Evolutionary conservation across 2,113 vertebrate species (phyloP).

Genomic region (Galbula dea): DNA sequence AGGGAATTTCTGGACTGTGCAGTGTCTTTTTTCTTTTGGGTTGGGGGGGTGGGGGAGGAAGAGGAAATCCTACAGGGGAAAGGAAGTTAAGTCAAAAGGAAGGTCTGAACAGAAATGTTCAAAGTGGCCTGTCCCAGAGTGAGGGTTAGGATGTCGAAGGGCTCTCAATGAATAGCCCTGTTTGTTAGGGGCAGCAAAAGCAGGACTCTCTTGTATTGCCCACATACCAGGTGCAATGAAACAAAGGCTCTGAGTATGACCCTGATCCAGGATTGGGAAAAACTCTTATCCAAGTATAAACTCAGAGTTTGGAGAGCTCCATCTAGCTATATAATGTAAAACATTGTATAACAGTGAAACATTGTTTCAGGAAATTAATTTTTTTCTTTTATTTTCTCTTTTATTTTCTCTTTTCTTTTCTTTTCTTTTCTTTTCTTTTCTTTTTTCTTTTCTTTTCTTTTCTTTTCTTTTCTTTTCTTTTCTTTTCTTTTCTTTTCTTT

Average conservation of each 20-base stretch:
- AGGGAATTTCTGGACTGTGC: slow-evolving; percentile 50
- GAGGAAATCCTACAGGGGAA: not conserved
- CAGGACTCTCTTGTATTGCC: slow-evolving; percentile 14
- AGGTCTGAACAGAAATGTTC: slow-evolving; percentile 6
- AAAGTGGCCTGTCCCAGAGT: not conserved
- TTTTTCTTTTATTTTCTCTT: rapidly evolving
- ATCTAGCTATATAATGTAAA: not conserved
- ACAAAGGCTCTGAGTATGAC: slow-evolving; percentile 54
- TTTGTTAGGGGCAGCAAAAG: slow-evolving; percentile 31
- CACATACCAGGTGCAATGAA: slow-evolving; percentile 46
- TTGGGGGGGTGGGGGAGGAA: not conserved
- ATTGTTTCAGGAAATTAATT: not conserved
- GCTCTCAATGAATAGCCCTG: slow-evolving; percentile 12
- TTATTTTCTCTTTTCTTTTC: too few species aligned
- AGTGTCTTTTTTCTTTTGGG: not conserved
- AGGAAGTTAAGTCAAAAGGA: slow-evolving; percentile 46
- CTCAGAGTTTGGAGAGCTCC: not conserved
- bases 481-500: too few species aligned
- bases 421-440: rapidly evolving
- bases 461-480: too few species aligned
- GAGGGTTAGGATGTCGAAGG: not conserved
- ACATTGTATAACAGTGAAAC: not conserved
- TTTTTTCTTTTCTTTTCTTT: rapidly evolving
- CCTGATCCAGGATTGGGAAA: not conserved
- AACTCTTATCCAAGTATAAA: not conserved